Evolutionary conservation across 2,797 vertebrate genomes (phyloP), one percentile per base, ranked within the genome.

Genomic region (Atherinosoma microstoma): DNA sequence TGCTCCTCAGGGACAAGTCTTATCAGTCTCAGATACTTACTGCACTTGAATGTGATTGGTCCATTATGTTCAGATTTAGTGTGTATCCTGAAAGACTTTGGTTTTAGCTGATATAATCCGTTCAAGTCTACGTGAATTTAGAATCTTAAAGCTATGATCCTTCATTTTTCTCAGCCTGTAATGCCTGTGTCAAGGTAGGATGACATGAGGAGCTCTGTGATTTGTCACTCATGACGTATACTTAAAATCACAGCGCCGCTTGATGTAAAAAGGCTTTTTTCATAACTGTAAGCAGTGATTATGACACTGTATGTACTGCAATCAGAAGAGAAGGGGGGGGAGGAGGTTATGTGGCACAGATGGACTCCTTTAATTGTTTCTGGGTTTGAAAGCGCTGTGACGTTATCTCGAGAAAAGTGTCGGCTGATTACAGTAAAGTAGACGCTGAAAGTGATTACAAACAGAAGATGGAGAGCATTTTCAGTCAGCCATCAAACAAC

Each of bases 381-480:
- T 62, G 35, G 6, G 53, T 65, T 80, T 71, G 47, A 76, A 67
- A 73, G 67, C 66, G 30, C 67, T 22, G 76, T 49, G 24, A 70
- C 32, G 30, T 70, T 80, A 77, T 79, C 75, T 40, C 12, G 30
- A 66, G 58, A 69, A 81, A 82, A 86, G 77, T 57, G 70, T 68
- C 2, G 54, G 30, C 54, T 90, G 83, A 91, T 93, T 93, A 83
- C 70, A 73, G 70, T 22, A 57, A 74, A 87, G 80, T 34, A 29
- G 60, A 58, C 74, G 67, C 29, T 35, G 56, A 70, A 82, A 76
- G 69, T 27, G 76, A 89, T 89, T 83, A 79, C 63, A 57, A 66
- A 62, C 69, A 34, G 54, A 68, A 70, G 58, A 79, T 70, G 75
- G 53, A 56, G 68, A 72, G 80, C 6, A 16, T 54, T 61, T 58